Conservation (phyloP, 2,797 vertebrate genomes). For the Diplodus puntazzo region DNA sequence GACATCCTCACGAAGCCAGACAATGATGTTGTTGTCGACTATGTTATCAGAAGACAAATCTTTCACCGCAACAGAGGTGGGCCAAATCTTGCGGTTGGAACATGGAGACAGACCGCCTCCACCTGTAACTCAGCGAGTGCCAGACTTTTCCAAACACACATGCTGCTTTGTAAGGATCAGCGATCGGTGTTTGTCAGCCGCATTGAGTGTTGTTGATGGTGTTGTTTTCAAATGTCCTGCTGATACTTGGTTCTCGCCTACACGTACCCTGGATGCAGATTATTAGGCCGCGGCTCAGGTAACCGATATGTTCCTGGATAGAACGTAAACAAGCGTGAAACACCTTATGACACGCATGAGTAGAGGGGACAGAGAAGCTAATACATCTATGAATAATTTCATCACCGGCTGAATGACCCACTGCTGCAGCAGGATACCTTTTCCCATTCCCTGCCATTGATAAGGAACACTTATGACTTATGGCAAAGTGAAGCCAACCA, state of each 20-base stretch:
- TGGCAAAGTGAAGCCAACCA: conserved; percentile 8
- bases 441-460: conserved; percentile 45
- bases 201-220: conserved; percentile 77
- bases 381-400: conserved; percentile 81
- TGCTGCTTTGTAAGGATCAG: conserved; percentile 62
- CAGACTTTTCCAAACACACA: conserved; percentile 63
- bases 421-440: conserved; percentile 36
- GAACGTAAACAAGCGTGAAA: conserved; percentile 84
- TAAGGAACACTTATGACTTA: conserved; percentile 62
- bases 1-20: conserved; percentile 31
- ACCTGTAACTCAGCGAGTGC: conserved; percentile 51
- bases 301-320: conserved; percentile 81
- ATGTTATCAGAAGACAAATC: conserved; percentile 49
- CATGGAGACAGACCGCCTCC: conserved; percentile 40
- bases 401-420: conserved; percentile 65
- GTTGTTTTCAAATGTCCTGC: conserved; percentile 85
- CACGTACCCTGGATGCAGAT: conserved; percentile 78
- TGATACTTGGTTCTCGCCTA: conserved; percentile 62
- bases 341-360: conserved; percentile 70
- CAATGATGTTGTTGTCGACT: conserved; percentile 36
- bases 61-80: conserved; percentile 22
- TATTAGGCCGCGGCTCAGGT: conserved; percentile 82
- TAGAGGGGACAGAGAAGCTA: conserved; percentile 70
- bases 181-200: conserved; percentile 65
- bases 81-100: conserved; percentile 41